Conservation (phyloP, 2,113 vertebrate genomes). For the Rhinolophus ferrumequinum region DNA sequence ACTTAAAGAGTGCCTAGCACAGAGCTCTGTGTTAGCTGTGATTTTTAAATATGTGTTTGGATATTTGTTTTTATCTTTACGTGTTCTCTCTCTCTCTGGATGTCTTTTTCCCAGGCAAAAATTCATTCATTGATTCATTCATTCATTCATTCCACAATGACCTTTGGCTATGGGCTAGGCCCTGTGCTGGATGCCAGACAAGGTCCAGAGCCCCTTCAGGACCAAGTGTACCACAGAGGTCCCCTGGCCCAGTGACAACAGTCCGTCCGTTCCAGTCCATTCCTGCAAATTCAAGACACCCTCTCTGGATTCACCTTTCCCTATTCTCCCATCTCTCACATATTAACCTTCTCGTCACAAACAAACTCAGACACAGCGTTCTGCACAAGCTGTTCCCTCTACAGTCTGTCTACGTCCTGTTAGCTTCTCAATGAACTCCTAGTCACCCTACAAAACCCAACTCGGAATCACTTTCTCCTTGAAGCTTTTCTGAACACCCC, state of each 20-base stretch:
- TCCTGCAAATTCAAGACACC: neutral
- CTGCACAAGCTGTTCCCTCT: neutral
- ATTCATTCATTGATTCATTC: neutral
- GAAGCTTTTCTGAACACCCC: neutral
- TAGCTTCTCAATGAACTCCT: neutral
- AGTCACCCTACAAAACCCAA: slow-evolving; percentile 45
- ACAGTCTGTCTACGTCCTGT: neutral
- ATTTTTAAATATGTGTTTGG: neutral
- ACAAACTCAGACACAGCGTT: neutral
- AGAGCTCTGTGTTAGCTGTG: neutral
- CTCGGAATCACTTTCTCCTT: neutral
- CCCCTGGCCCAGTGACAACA: neutral
- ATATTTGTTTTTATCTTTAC: neutral
- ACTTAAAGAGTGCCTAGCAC: neutral
- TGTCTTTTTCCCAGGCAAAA: neutral
- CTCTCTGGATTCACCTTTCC: neutral
- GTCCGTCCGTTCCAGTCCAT: neutral
- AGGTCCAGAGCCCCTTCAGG: neutral
- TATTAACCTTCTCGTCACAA: neutral
- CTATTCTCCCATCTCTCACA: neutral
- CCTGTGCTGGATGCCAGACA: neutral
- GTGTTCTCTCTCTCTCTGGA: neutral
- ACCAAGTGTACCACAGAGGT: neutral
- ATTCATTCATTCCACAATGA: neutral
- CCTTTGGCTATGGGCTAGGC: neutral